Conservation (phyloP, 2,888 invertebrate species). For the Buathra laborator region DNA sequence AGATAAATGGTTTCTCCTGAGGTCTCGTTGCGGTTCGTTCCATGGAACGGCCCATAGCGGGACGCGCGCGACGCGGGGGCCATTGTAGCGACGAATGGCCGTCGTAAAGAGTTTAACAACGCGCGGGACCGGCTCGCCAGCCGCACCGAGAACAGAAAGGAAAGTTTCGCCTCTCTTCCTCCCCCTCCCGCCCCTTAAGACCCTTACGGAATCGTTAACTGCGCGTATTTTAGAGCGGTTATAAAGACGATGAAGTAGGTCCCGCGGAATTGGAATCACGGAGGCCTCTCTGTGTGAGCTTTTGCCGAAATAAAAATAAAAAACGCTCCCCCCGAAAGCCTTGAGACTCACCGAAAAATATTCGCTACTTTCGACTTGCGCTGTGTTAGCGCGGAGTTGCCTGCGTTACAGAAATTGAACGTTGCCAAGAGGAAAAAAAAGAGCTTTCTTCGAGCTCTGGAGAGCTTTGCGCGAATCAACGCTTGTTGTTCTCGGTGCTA, state of each 20-base stretch:
- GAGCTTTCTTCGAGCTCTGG: slow-evolving; percentile 42
- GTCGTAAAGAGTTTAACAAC: slow-evolving; percentile 84
- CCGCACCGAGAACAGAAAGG: slow-evolving; percentile 72
- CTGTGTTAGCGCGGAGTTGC: slow-evolving; percentile 3
- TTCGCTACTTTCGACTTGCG: background rate
- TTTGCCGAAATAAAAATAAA: slow-evolving; percentile 5
- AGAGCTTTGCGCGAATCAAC: slow-evolving; percentile 59
- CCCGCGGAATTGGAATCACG: slow-evolving; percentile 73
- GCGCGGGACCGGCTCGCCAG: slow-evolving; percentile 70
- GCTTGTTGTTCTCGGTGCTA: slow-evolving; percentile 13
- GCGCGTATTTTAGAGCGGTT: slow-evolving; percentile 80
- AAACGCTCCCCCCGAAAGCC: background rate
- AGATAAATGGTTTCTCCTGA: slow-evolving; percentile 67
- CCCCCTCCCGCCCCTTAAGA: slow-evolving; percentile 72
- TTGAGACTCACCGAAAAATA: slow-evolving; percentile 1
- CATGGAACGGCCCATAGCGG: slow-evolving; percentile 59
- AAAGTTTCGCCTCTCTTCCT: slow-evolving; percentile 73
- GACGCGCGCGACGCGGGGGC: slow-evolving; percentile 55
- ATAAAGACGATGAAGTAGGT: slow-evolving; percentile 74
- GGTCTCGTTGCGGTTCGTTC: slow-evolving; percentile 68
- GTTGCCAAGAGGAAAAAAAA: slow-evolving; percentile 63
- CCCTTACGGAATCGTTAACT: slow-evolving; percentile 81
- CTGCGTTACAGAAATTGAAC: background rate
- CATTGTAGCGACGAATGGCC: slow-evolving; percentile 80
- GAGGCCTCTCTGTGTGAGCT: slow-evolving; percentile 8